Evolutionary conservation across 2,797 vertebrate species (phyloP), one percentile per base, ranked within the genome.

Genomic region (Pseudotriccus pelzelni): DNA sequence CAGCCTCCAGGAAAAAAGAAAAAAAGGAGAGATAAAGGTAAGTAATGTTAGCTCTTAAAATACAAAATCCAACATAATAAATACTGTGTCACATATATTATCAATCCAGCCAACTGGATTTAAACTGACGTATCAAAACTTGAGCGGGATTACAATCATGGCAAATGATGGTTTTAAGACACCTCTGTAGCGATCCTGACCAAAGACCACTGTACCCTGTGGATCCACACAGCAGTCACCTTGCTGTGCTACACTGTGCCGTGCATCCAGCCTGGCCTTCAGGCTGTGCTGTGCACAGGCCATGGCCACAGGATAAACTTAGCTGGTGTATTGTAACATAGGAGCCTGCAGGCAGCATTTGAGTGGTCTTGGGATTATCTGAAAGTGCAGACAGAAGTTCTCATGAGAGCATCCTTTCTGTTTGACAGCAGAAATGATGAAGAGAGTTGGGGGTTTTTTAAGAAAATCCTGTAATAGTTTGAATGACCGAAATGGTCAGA

Each of bases 1-100:
- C 98, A 94, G 97, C 97, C 99, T 99, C 76, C 79, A 89, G 73
- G 43, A 77, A 36, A 50, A 46, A 70, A 93, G 87, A 64, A 16
- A 2, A 4, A 5, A 89, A 62, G 50, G 89, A 49, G 44, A 69
- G 59, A 81, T 32, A 67, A 68, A 63, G 66, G 1, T 80, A 58
- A 82, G 36, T 41, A 68, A 67, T 11, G 5, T 12, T 73, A 63
- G 6, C 10, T 83, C 34, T 89, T 49, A 78, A 69, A 75, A 77
- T 25, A 67, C 22, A 89, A 79, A 67, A 60, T 55, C 46, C 7
- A 47, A 66, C 21, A 24, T 34, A 39, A 74, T 34, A 75, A 76
- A 70, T 28, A 79, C 62, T 10, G 4, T 12, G 28, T 21, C 47
- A 6, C 0, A 0, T 55, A 36, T 30, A 20, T 22, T 41, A 78